phyloP scores from a whole-genome alignment of 2,888 invertebrate genomes.

The Doris montereyensis region DNA sequence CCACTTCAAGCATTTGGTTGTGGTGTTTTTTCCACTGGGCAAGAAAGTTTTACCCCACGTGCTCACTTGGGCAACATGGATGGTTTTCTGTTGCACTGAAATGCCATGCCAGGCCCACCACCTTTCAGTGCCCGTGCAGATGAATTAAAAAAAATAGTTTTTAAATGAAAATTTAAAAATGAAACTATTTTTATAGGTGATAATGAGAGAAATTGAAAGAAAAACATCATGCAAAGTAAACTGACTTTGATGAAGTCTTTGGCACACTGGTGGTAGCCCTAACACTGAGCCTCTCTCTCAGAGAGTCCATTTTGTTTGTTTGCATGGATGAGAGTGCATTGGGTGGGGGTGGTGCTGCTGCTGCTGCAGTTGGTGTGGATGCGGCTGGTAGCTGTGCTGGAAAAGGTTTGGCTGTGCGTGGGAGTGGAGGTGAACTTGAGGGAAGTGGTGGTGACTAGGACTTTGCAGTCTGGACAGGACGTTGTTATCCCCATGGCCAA shows the following conservation, averaged over 20 bases:
- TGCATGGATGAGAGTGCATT: constrained; percentile 27
- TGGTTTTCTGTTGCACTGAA: too few species aligned
- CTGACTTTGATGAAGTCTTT: constrained; percentile 41
- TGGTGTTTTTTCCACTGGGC: too few species aligned
- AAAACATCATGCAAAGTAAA: too few species aligned
- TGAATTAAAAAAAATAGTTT: too few species aligned
- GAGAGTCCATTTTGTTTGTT: constrained; percentile 37
- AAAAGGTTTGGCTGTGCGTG: neutral
- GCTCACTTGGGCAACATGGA: too few species aligned
- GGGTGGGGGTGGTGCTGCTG: constrained; percentile 7
- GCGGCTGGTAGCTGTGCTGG: neutral
- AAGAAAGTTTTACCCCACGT: too few species aligned
- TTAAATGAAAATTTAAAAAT: too few species aligned
- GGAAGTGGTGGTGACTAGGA: neutral
- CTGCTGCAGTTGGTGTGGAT: neutral
- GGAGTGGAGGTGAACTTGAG: neutral
- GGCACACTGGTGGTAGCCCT: constrained; percentile 21
- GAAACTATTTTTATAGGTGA: too few species aligned
- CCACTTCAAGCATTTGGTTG: too few species aligned
- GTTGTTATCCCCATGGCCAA: neutral
- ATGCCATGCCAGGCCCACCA: too few species aligned
- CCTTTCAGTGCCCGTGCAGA: too few species aligned
- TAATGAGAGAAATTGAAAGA: too few species aligned
- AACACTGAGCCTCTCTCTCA: constrained; percentile 37
- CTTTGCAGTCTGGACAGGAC: neutral